phyloP scores from a whole-genome alignment of 1,140 invertebrate genomes.

The Drosophila nasuta region DNA sequence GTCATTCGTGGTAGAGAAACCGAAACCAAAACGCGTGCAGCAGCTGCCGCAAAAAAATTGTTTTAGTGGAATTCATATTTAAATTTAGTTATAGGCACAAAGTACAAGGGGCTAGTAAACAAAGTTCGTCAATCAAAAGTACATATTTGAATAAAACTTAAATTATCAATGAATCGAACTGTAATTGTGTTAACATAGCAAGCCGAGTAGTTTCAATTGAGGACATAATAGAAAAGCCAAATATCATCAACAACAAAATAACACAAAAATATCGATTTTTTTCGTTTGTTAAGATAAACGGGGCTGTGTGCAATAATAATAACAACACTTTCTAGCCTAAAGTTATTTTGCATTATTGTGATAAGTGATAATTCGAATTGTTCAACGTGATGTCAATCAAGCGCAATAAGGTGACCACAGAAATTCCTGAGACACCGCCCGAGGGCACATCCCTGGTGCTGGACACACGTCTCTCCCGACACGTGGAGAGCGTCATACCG shows the following conservation, averaged over 20 bases:
- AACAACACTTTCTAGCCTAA: neutral
- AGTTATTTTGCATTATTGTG: neutral
- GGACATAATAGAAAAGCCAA: constrained; percentile 19
- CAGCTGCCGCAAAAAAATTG: constrained; percentile 43
- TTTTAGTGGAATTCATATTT: constrained; percentile 65
- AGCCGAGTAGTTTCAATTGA: constrained; percentile 27
- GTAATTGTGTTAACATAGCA: constrained; percentile 35
- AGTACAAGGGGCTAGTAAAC: constrained; percentile 17
- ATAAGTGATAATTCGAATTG: neutral
- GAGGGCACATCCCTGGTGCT: constrained; percentile 59
- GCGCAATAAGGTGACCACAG: constrained; percentile 67
- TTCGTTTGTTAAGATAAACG: constrained; percentile 5
- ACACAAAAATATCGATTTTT: constrained; percentile 66
- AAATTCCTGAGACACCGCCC: constrained; percentile 49
- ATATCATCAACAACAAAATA: constrained; percentile 13
- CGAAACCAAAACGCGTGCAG: constrained; percentile 58
- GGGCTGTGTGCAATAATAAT: constrained; percentile 50
- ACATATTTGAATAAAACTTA: constrained; percentile 8
- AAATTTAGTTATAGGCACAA: constrained; percentile 42
- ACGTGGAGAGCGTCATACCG: constrained; percentile 76
- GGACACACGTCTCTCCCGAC: constrained; percentile 67
- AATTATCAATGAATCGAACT: constrained; percentile 1
- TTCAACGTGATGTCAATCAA: constrained; percentile 50
- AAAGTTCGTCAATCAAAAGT: constrained; percentile 1
- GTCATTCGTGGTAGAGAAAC: constrained; percentile 55